phyloP scores from a whole-genome alignment of 2,113 vertebrate genomes.

The Vireo altiloquus region DNA sequence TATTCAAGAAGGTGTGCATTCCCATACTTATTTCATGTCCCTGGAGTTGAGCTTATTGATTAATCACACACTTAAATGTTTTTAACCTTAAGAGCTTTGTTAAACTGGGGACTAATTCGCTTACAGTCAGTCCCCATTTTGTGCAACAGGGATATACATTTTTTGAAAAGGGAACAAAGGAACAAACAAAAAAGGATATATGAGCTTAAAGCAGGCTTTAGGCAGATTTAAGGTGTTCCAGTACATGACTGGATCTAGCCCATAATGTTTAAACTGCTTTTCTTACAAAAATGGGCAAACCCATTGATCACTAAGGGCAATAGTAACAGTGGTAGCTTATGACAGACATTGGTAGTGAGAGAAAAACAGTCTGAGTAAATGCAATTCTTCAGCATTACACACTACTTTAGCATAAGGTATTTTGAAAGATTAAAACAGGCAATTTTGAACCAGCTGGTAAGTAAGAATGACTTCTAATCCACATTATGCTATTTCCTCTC shows the following conservation, averaged over 20 bases:
- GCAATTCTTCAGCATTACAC: neutral
- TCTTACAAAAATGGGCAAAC: neutral
- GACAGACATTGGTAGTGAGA: neutral
- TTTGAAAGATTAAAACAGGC: neutral
- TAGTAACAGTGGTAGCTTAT: neutral
- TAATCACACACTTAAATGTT: neutral
- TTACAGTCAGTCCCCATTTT: neutral
- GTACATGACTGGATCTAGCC: neutral
- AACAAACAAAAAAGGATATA: neutral
- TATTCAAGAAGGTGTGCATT: neutral
- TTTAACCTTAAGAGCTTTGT: neutral
- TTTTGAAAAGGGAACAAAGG: neutral
- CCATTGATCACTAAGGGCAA: neutral
- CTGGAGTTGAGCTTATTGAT: neutral
- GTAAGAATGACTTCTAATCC: neutral
- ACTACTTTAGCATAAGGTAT: neutral
- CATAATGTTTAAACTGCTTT: neutral
- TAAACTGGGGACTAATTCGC: neutral
- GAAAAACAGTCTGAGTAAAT: neutral
- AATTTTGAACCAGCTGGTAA: neutral
- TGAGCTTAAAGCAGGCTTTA: neutral
- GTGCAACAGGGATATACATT: neutral
- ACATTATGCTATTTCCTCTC: neutral
- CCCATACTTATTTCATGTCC: neutral
- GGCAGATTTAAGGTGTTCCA: neutral